Conservation (phyloP, 2,797 vertebrate species). For the Xenentodon cancila region DNA sequence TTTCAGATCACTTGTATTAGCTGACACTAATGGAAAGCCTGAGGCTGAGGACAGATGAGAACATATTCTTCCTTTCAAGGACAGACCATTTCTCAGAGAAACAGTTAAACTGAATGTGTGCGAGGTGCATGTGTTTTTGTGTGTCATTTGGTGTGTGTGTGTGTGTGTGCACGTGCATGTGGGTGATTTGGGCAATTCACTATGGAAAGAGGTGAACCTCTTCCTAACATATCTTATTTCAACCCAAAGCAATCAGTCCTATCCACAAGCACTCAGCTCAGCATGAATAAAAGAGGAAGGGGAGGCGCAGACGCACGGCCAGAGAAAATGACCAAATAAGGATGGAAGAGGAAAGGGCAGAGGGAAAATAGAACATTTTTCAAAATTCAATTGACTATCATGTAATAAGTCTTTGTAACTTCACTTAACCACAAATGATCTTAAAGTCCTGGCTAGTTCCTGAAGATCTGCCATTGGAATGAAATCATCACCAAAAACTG, state of each 20-base stretch:
- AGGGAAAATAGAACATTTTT: slow-evolving; percentile 9
- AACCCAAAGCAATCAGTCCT: slow-evolving; percentile 73
- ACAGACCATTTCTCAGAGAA: slow-evolving; percentile 52
- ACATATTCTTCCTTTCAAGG: slow-evolving; percentile 53
- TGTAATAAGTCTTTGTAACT: slow-evolving; percentile 2
- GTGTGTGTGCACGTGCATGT: slow-evolving; percentile 8
- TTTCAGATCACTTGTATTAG: slow-evolving; percentile 74
- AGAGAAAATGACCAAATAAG: slow-evolving; percentile 41
- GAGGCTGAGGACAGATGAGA: slow-evolving; percentile 65
- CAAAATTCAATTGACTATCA: not conserved
- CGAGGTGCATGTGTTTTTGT: slow-evolving; percentile 38
- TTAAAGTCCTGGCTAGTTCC: not conserved
- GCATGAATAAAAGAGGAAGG: slow-evolving; percentile 71
- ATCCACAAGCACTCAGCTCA: slow-evolving; percentile 72
- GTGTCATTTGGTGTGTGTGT: slow-evolving; percentile 40
- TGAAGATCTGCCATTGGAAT: not conserved
- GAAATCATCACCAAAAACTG: not conserved
- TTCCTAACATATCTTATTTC: slow-evolving; percentile 73
- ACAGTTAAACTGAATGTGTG: slow-evolving; percentile 45
- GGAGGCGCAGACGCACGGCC: slow-evolving; percentile 27
- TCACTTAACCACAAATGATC: not conserved
- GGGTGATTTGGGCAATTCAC: slow-evolving; percentile 63
- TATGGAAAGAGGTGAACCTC: slow-evolving; percentile 69
- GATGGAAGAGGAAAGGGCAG: slow-evolving; percentile 19
- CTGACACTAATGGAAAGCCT: slow-evolving; percentile 74